Evolutionary conservation across 2,888 invertebrate species (phyloP).

Genomic region (Caenorhabditis zanzibari): DNA sequence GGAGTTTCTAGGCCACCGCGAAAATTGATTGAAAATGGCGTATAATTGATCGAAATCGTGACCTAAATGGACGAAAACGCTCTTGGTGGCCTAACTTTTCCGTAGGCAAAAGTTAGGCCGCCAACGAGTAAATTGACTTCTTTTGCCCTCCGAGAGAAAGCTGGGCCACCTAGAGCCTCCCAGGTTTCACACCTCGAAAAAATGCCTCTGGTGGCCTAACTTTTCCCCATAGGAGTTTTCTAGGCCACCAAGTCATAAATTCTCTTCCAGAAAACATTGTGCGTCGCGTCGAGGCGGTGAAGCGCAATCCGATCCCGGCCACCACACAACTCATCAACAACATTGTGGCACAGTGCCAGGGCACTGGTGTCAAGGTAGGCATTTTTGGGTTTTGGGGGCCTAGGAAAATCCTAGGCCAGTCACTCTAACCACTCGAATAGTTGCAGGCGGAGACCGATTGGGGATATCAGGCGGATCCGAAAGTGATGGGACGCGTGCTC

Average conservation of each 20-base stretch:
- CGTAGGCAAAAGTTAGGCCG: too few relatives aligned
- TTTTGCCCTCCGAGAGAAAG: too few relatives aligned
- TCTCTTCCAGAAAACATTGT: slow-evolving; percentile 57
- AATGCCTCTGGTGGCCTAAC: background rate
- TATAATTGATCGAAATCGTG: too few relatives aligned
- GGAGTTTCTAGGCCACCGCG: too few relatives aligned
- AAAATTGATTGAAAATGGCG: background rate
- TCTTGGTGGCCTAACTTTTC: too few relatives aligned
- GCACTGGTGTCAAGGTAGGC: slow-evolving; percentile 53
- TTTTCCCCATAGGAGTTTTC: background rate
- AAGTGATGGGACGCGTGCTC: slow-evolving; percentile 35
- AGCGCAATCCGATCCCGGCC: slow-evolving; percentile 64
- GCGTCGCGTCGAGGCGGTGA: slow-evolving; percentile 47
- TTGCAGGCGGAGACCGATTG: slow-evolving; percentile 61
- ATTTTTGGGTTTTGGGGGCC: background rate
- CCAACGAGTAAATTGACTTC: too few relatives aligned
- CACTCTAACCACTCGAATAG: background rate
- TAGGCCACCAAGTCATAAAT: background rate
- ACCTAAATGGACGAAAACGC: too few relatives aligned
- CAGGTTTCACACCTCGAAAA: too few relatives aligned
- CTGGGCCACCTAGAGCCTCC: too few relatives aligned
- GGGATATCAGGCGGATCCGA: slow-evolving; percentile 35
- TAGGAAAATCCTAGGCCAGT: background rate
- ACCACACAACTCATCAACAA: slow-evolving; percentile 67
- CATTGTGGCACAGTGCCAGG: slow-evolving; percentile 58